A percentile compares a stretch with the other conserved stretches of the same genome.
Conservation (phyloP, 2,797 vertebrate species). For the Onychomys arenicola region DNA sequence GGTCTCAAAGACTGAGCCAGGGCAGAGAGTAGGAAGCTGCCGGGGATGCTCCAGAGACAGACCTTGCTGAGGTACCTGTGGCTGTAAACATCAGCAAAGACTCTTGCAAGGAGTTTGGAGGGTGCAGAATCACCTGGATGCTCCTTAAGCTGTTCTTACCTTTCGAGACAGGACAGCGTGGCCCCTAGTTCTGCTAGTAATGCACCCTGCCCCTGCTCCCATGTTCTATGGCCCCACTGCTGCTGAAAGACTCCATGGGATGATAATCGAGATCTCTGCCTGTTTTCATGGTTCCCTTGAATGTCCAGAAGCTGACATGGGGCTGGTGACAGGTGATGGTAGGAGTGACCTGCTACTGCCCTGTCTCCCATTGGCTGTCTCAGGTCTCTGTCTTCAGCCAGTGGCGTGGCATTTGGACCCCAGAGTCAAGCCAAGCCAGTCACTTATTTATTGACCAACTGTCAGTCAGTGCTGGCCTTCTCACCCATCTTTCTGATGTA, state of each 20-base stretch:
- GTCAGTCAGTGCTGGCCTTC: not conserved
- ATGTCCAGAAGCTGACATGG: not conserved
- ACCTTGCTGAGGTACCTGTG: not conserved
- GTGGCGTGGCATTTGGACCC: rapidly evolving
- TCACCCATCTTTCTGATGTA: not conserved
- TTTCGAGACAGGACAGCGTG: too few species aligned
- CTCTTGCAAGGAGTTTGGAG: not conserved
- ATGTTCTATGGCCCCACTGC: not conserved
- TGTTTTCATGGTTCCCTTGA: not conserved
- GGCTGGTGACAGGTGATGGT: not conserved
- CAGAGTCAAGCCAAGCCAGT: not conserved
- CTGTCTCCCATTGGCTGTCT: too few species aligned
- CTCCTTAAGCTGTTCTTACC: not conserved
- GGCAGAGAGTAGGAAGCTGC: not conserved
- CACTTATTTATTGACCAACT: not conserved
- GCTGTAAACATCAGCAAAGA: not conserved
- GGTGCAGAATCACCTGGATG: too few species aligned
- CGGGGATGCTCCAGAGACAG: not conserved
- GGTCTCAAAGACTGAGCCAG: not conserved
- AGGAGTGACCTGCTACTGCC: not conserved
- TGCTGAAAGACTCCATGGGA: not conserved
- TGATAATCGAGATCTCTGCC: not conserved
- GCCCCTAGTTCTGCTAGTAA: not conserved
- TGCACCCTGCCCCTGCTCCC: too few species aligned
- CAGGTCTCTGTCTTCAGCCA: not conserved